Evolutionary conservation across 1,140 invertebrate genomes (phyloP), one percentile per base, ranked within the genome.

Genomic region (Amphibalanus amphitrite): DNA sequence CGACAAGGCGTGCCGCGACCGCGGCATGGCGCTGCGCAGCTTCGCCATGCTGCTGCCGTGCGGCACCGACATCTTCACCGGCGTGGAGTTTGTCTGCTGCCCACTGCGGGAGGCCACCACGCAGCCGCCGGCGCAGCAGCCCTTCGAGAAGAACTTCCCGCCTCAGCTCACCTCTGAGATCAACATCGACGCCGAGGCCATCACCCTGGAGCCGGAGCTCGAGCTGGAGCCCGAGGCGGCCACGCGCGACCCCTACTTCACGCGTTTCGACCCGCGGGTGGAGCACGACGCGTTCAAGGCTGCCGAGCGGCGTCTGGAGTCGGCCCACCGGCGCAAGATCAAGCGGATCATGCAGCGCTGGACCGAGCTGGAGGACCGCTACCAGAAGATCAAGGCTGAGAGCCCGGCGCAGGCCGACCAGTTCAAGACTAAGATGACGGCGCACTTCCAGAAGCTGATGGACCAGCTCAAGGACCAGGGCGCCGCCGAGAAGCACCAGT

Each of bases 21-120:
- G 93, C 47, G 89, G 88, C 71, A 90, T 97, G 82, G 87, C 89
- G 75, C 85, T 97, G 59, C 86, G 94, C 74, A 95, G 92, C 77
- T 99, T 97, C 77, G 95, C 95, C 47, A 97, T 98, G 92, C 85
- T 99, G 10, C 83, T 98, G 71, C 95, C 95, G 8, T 99, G 97
- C 80, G 95, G 93, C 64, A 92, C 96, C 77, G 96, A 93, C 70
- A 83, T 97, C 15, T 99, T 99, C 84, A 93, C 91, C 73, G 97
- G 97, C 1, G 97, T 99, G 28, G 97, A 99, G 81, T 99, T 97
- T 80, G 97, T 99, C 74, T 99, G 97, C 87, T 99, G 97, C 82
- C 95, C 95, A 70, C 90, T 89, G 81, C 88, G 89, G 82, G 88
- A 89, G 75, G 91, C 91, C 84, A 89, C 47, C 47, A 59, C 47